Evolutionary conservation across 2,888 invertebrate species (phyloP), one percentile per base, ranked within the genome.

Genomic region (Meiosimyza platycephala): DNA sequence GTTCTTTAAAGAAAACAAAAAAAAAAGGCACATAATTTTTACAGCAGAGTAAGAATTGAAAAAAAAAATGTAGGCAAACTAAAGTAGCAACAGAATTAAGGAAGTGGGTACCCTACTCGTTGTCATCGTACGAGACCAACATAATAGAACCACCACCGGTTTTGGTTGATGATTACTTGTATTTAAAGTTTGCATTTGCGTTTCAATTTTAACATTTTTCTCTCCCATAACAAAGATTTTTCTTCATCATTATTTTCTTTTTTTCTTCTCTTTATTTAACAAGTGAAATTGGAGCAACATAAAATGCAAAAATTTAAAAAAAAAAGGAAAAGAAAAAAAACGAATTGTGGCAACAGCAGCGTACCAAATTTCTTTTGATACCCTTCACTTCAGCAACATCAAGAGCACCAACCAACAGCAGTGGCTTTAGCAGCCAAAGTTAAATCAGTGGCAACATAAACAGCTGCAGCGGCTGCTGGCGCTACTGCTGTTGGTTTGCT

Each of bases 331-430:
- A 66, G 54, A 33, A 51, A 13, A 13, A 15, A 13, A 51, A 59
- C 48, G 60, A 50, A 59, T 62, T 52, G 40, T 50, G 60, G n/a
- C 47, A 63, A 16, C 48, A 40, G 28, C 70, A 40, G 40, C 62
- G 62, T 54, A 70, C 52, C 72, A 74, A 77, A 80, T 80, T 80
- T 82, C 78, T 80, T 75, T 77, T 69, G 28, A 59, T 68, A 50
- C 57, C 68, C 55, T 47, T 68, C 40, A 40, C 40, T 40, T 50
- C 51, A 7, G 50, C 50, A 54, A 28, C 54, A 66, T 66, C 51
- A 59, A 50, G 51, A 60, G 72, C 52, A 68, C 55, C 74, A 74
- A 67, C 69, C 40, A 40, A 4, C 40, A 11, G 16, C 18, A 15
- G 12, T 57, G 57, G 22, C 28, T 13, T 22, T 18, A 28, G 57